Conservation (phyloP, 1,140 invertebrate genomes). For the Orius insidiosus region DNA sequence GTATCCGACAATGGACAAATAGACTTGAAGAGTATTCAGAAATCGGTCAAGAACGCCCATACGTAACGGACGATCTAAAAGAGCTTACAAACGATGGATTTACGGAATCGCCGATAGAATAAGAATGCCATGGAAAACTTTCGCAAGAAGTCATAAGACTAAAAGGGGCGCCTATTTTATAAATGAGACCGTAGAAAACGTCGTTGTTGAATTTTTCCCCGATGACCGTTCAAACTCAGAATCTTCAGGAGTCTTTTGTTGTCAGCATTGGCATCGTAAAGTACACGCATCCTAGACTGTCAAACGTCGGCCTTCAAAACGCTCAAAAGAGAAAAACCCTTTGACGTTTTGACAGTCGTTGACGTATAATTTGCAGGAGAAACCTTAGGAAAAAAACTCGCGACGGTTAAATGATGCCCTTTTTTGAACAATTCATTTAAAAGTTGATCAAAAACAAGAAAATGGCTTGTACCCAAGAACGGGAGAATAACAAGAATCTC, state of each 20-base stretch:
- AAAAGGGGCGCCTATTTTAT: slow-evolving; percentile 5
- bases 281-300: background rate
- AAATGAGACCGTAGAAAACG: background rate
- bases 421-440: background rate
- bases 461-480: background rate
- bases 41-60: background rate
- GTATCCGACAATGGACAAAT: background rate
- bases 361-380: background rate
- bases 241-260: background rate
- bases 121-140: background rate
- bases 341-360: no score
- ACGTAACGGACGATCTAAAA: background rate
- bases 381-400: background rate
- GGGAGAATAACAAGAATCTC: slow-evolving; percentile 4
- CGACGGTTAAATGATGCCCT: slow-evolving; percentile 4
- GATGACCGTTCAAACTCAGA: slow-evolving; percentile 3
- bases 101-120: background rate
- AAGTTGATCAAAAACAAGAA: background rate
- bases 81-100: background rate
- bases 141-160: background rate
- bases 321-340: background rate
- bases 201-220: background rate
- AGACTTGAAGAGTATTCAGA: background rate
- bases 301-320: background rate
- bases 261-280: background rate